Base-by-base conservation (phyloP, 2,113 vertebrate species). In the Narcine bancroftii region DNA sequence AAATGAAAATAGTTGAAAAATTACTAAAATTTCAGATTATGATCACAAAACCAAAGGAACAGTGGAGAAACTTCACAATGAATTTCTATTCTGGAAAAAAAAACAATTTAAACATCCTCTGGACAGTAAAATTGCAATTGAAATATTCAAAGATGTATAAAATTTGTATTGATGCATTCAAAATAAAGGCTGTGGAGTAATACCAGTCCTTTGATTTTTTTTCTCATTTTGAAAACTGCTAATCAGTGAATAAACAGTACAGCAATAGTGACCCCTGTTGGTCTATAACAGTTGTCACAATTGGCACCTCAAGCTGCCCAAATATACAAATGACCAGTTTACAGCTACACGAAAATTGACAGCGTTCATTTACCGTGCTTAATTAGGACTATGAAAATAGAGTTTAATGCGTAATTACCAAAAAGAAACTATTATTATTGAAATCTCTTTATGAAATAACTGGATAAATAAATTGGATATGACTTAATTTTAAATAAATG, bases 201-300 rank as follows among this genome's bases (percentile, higher is more conserved):
- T 13, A 33, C 17, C 29, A 77, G 3, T 79, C 10, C 17, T 75
- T 33, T 47, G 24, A 21, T 83, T 50, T 81, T 33, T 83, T 83
- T 50, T 47, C 47, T 15, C 45, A 83, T 26, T n/a, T 17, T 9
- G 15, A 60, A 87, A 9, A 36, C 33, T 63, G 81, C n/a, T 87
- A 2, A 9, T 87, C 53, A 5, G 5, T 56, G 33, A 29, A 53
- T 85, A 53, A 85, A n/a, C 50, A 85, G 56, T 87, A 13, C 33
- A 79, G 10, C 76, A 87, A 63, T 21, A 87, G 53, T 87, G 81
- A 60, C 81, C 81, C n/a, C 53, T 87, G 15, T n/a, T 60, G 81
- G n/a, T 87, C 79, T 56, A n/a, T 56, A n/a, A 26, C 56, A 63
- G 33, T 87, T 63, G 60, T 21, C 33, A 87, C 33, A 33, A 79